These are phyloP conservation scores for Hylomyscus alleni DNA, from an alignment of 2,797 vertebrate genomes.

Conservation along the genomic window DNA sequence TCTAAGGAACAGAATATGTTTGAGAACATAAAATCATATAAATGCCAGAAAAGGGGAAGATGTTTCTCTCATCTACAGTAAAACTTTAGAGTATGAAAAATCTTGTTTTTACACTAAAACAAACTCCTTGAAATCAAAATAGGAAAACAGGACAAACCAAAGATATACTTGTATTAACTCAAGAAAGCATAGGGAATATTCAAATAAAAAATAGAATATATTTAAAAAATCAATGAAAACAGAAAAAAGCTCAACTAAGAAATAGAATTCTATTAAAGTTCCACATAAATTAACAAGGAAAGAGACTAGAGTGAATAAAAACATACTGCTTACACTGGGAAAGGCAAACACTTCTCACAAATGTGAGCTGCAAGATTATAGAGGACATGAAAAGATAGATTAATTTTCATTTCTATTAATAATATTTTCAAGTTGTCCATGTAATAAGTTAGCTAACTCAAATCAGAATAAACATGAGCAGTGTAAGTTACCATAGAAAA, in stretches of 20 bases:
- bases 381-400: not conserved
- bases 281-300: not conserved
- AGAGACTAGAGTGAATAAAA: not conserved
- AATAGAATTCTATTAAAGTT: not conserved
- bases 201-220: not conserved
- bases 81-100: not conserved
- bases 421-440: not conserved
- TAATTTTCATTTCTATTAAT: not conserved
- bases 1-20: not conserved
- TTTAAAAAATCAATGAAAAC: not conserved
- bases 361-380: not conserved
- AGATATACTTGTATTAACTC: not conserved
- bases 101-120: not conserved
- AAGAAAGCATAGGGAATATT: not conserved
- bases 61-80: not conserved
- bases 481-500: not conserved
- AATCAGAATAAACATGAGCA: not conserved
- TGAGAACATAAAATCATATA: not conserved
- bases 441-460: not conserved
- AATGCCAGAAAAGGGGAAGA: not conserved
- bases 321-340: not conserved
- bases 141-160: not conserved
- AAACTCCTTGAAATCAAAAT: not conserved
- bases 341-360: not conserved
- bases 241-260: not conserved